Conservation (phyloP, 2,888 invertebrate species). For the Standfussiana lucernea region DNA sequence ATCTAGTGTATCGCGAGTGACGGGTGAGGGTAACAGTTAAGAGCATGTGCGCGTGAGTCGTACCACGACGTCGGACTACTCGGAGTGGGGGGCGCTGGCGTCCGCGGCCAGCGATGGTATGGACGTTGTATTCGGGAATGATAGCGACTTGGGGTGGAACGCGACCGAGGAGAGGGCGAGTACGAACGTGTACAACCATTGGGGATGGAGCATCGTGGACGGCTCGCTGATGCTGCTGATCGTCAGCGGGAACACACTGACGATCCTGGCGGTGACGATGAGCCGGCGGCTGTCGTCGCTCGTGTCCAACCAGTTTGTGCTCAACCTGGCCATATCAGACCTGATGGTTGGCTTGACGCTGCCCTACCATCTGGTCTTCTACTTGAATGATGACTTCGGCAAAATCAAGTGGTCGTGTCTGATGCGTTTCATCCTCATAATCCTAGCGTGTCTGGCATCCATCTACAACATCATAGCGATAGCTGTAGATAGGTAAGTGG, state of each 20-base stretch:
- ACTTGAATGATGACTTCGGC: slow-evolving; percentile 91
- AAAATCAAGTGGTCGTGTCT: slow-evolving; percentile 92
- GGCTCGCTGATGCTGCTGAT: slow-evolving; percentile 92
- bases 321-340: slow-evolving; percentile 95
- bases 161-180: slow-evolving; percentile 77
- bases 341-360: slow-evolving; percentile 94
- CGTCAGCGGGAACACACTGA: slow-evolving; percentile 93
- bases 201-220: slow-evolving; percentile 93
- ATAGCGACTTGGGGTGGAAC: slow-evolving; percentile 83
- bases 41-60: slow-evolving; percentile 82
- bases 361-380: slow-evolving; percentile 95
- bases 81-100: slow-evolving; percentile 87
- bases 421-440: slow-evolving; percentile 93
- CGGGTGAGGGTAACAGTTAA: slow-evolving; percentile 81
- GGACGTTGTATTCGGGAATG: slow-evolving; percentile 87
- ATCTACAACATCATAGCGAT: slow-evolving; percentile 95
- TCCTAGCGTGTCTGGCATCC: slow-evolving; percentile 94
- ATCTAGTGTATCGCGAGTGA: slow-evolving; percentile 76
- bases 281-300: slow-evolving; percentile 93
- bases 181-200: slow-evolving; percentile 85
- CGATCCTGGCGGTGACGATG: slow-evolving; percentile 93
- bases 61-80: slow-evolving; percentile 87
- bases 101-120: slow-evolving; percentile 89
- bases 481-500: slow-evolving; percentile 92
- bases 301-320: slow-evolving; percentile 94